Evolutionary conservation across 1,140 invertebrate genomes (phyloP).

Genomic region (Rhyacophila brunnea): DNA sequence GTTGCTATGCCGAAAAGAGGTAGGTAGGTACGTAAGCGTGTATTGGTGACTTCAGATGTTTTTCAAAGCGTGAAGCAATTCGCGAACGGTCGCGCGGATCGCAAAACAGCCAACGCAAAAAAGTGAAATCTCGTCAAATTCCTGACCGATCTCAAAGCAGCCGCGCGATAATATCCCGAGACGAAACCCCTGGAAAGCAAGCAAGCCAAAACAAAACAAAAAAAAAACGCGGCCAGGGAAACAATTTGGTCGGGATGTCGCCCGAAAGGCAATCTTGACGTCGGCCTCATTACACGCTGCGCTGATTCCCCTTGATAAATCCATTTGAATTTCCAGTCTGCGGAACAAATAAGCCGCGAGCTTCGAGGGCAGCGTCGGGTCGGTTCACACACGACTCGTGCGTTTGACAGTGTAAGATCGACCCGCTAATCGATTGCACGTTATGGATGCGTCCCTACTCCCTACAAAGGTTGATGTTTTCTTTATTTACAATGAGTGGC

Average conservation of each 20-base stretch:
- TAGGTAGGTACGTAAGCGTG: no score
- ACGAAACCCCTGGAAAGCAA: conserved; percentile 2
- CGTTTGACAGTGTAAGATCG: background rate
- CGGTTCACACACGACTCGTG: background rate
- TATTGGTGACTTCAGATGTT: no score
- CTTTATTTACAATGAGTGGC: no score
- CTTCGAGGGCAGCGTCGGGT: background rate
- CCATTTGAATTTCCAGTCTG: conserved; percentile 21
- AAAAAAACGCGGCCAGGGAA: conserved; percentile 8
- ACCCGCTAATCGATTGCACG: background rate
- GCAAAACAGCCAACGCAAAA: background rate
- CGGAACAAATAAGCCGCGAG: conserved; percentile 4
- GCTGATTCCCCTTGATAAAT: conserved; percentile 18
- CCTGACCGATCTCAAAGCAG: background rate
- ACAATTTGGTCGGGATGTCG: conserved; percentile 15
- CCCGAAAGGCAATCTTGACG: conserved; percentile 14
- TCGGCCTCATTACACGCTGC: conserved; percentile 23
- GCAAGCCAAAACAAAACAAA: conserved; percentile 9
- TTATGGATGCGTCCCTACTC: background rate
- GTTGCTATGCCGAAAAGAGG: no score
- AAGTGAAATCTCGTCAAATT: conserved; percentile 1
- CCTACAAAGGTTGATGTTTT: no score
- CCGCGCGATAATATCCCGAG: conserved; percentile 9
- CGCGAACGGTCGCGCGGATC: no score
- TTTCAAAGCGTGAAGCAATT: no score